A percentile compares a stretch with the other conserved stretches of the same genome.
Conservation (phyloP, 1,140 invertebrate species). For the Spodoptera litura region DNA sequence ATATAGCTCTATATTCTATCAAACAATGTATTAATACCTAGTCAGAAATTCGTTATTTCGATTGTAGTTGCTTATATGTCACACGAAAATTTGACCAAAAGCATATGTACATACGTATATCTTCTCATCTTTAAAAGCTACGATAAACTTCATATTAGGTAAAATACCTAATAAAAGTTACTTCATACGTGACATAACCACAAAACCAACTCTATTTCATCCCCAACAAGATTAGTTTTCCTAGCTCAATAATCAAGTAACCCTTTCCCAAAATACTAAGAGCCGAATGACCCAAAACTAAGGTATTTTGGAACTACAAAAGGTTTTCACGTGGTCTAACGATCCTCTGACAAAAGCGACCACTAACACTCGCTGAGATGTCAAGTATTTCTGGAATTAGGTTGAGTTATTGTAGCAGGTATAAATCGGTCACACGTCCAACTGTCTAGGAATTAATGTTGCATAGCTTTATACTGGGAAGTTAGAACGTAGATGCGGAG, state of each 20-base stretch:
- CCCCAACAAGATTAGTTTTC: neutral
- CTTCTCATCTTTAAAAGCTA: no score
- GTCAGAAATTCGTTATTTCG: no score
- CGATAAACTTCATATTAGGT: no score
- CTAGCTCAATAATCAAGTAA: no score
- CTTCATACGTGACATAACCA: no score
- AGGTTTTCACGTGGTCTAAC: conserved; percentile 12
- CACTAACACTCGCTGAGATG: conserved; percentile 3
- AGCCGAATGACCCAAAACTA: neutral
- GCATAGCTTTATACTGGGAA: neutral
- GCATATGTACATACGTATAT: no score
- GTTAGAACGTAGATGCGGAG: neutral
- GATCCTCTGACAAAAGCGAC: conserved; percentile 4
- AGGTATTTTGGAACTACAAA: neutral
- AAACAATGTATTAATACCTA: no score
- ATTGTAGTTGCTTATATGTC: no score
- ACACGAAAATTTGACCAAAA: no score
- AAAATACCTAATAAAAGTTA: no score
- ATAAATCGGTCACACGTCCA: conserved; percentile 14
- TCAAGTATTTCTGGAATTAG: conserved; percentile 24
- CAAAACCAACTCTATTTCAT: neutral
- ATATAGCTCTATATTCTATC: no score
- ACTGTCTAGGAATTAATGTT: neutral
- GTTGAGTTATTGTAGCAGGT: neutral
- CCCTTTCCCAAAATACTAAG: neutral